phyloP scores from a whole-genome alignment of 2,888 invertebrate species.

The Rotaria magnacalcarata region DNA sequence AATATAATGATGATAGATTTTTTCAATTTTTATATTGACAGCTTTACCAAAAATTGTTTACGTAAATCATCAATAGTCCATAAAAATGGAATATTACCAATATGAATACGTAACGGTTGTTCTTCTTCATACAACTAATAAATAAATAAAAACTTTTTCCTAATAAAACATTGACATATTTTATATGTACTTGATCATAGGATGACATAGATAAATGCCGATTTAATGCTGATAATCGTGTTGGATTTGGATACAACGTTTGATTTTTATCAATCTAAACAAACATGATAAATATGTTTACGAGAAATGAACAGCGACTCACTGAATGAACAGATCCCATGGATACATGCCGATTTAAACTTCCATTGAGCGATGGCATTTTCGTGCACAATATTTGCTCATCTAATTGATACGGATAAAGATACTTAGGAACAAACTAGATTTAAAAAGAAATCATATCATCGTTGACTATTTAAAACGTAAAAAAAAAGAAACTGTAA shows the following conservation, averaged over 20 bases:
- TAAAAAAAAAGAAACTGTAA: too few relatives aligned
- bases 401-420: slow-evolving; percentile 8
- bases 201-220: background rate
- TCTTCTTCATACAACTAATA: background rate
- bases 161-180: background rate
- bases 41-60: background rate
- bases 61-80: slow-evolving; percentile 33
- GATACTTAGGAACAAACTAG: background rate
- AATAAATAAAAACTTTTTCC: background rate
- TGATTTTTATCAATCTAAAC: background rate
- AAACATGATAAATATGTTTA: too few relatives aligned
- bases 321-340: background rate
- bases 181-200: background rate
- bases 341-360: background rate
- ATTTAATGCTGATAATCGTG: background rate
- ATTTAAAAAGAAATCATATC: background rate
- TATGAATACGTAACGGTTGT: slow-evolving; percentile 17
- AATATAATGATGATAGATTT: too few relatives aligned
- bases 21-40: background rate
- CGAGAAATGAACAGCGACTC: too few relatives aligned
- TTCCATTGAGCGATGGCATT: background rate
- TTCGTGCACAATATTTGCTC: background rate
- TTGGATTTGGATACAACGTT: background rate
- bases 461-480: too few relatives aligned
- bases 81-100: slow-evolving; percentile 27